Conservation (phyloP, 2,797 vertebrate species). For the Hybognathus amarus region DNA sequence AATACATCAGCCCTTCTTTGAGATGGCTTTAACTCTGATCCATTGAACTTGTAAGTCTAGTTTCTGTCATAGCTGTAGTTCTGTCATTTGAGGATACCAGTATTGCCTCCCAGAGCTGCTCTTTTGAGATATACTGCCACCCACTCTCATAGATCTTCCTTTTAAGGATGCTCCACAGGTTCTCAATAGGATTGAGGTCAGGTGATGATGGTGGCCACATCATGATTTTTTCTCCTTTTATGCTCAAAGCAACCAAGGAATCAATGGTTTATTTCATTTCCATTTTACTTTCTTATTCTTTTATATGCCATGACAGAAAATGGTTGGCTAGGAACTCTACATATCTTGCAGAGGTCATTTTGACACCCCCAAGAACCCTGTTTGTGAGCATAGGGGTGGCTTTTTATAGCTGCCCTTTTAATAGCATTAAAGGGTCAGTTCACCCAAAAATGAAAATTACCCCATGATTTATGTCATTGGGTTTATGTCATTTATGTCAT, state of each 20-base stretch:
- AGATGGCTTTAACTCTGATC: not conserved
- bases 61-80: not conserved
- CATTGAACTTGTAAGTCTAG: not conserved
- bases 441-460: too few relatives aligned
- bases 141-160: not conserved
- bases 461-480: too few relatives aligned
- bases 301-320: not conserved
- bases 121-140: not conserved
- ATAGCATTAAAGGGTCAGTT: too few relatives aligned
- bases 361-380: not conserved
- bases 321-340: not conserved
- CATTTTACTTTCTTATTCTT: too few relatives aligned
- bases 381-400: not conserved
- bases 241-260: not conserved
- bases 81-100: not conserved
- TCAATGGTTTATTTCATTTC: not conserved
- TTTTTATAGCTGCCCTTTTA: too few relatives aligned
- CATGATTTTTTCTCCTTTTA: not conserved
- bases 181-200: not conserved
- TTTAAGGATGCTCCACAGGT: not conserved
- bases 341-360: not conserved
- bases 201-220: not conserved
- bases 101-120: not conserved
- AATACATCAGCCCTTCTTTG: not conserved
- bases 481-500: too few relatives aligned